A percentile compares a stretch with the other conserved stretches of the same genome.
These are phyloP conservation scores for Hystrix brachyura DNA, from an alignment of 2,113 vertebrate species.

Conservation along the genomic window DNA sequence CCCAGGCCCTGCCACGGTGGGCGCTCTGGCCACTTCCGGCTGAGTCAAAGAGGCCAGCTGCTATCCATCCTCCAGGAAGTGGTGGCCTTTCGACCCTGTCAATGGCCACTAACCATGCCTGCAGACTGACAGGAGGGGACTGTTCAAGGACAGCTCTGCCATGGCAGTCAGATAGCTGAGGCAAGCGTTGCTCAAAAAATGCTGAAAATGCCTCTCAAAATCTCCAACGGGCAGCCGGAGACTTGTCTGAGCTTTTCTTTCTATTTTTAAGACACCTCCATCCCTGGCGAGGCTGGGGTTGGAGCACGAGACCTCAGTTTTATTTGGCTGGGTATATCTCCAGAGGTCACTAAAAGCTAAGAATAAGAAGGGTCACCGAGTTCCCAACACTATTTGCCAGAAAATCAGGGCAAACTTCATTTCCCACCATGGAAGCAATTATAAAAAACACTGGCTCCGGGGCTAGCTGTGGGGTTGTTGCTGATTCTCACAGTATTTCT, in stretches of 20 bases:
- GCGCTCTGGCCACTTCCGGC: neutral
- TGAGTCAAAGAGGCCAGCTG: neutral
- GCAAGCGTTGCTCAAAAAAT: constrained; percentile 73
- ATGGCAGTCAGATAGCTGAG: constrained; percentile 19
- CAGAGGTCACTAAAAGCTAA: constrained; percentile 83
- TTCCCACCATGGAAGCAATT: constrained; percentile 62
- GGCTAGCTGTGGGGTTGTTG: neutral
- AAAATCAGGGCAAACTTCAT: constrained; percentile 73
- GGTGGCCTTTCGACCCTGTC: neutral
- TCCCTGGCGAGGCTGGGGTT: constrained; percentile 69
- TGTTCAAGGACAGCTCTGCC: constrained; percentile 60
- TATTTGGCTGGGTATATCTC: constrained; percentile 82
- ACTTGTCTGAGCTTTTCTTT: constrained; percentile 73
- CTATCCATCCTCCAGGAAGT: neutral
- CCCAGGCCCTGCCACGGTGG: neutral
- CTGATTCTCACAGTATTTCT: neutral
- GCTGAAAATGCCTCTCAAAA: constrained; percentile 76
- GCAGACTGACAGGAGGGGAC: constrained; percentile 10
- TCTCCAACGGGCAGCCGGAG: constrained; percentile 74
- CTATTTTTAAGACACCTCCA: constrained; percentile 87
- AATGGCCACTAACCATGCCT: neutral
- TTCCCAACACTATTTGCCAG: constrained; percentile 86
- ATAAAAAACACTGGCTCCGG: neutral
- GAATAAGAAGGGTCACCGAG: constrained; percentile 85
- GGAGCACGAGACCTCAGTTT: constrained; percentile 67